These are phyloP conservation scores for Lasioglossum lativentre DNA, from an alignment of 2,888 invertebrate genomes.

Conservation along the genomic window DNA sequence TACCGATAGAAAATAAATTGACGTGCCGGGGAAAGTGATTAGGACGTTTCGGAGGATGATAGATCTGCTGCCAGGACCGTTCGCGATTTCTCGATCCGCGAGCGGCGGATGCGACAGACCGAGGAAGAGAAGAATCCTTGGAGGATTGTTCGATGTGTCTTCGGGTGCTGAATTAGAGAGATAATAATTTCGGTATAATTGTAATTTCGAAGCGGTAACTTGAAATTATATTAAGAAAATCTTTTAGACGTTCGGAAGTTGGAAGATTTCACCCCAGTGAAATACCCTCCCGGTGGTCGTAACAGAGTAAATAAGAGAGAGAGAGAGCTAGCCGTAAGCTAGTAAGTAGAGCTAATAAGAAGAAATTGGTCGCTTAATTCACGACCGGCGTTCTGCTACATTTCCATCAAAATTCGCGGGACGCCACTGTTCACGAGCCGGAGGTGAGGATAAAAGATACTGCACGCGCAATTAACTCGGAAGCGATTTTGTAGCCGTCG, in stretches of 20 bases:
- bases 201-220: neutral
- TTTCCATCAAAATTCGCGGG: neutral
- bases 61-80: neutral
- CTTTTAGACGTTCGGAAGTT: neutral
- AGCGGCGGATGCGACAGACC: neutral
- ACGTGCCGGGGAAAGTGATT: neutral
- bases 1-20: constrained; percentile 2
- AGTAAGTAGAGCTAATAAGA: neutral
- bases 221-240: neutral
- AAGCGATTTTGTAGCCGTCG: constrained; percentile 2
- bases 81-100: neutral
- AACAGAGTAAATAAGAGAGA: neutral
- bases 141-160: too few relatives aligned
- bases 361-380: neutral
- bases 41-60: neutral
- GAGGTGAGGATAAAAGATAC: neutral
- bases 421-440: neutral
- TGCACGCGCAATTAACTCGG: neutral
- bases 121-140: neutral
- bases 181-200: neutral
- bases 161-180: neutral
- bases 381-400: neutral
- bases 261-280: neutral
- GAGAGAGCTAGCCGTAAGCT: neutral
- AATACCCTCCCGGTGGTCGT: too few relatives aligned